Evolutionary conservation across 2,113 vertebrate species (phyloP).

Genomic region (Paradisaea rubra): DNA sequence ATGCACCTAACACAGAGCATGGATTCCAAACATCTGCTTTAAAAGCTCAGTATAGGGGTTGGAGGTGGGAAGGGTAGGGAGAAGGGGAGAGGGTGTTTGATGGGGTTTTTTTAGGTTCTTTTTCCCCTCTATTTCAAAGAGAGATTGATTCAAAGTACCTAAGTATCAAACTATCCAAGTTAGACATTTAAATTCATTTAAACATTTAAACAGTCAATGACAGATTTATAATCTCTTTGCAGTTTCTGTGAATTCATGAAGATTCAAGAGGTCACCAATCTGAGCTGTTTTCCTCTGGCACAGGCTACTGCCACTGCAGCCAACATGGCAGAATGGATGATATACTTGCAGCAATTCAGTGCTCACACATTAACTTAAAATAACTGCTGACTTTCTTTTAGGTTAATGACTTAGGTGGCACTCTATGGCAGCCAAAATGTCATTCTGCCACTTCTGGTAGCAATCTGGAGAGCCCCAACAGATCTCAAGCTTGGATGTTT

Average conservation of each 20-base stretch:
- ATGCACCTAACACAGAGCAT: not conserved
- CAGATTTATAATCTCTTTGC: not conserved
- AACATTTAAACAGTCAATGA: not conserved
- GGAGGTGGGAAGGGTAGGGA: not conserved
- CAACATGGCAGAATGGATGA: not conserved
- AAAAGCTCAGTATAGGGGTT: not conserved
- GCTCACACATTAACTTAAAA: not conserved
- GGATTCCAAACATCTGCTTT: not conserved
- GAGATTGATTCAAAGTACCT: not conserved
- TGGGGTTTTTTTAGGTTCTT: rapidly evolving
- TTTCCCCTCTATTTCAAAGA: not conserved
- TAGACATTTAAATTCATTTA: not conserved
- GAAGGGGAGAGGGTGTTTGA: not conserved
- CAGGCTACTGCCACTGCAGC: not conserved
- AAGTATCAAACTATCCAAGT: not conserved
- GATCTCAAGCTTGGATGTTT: not conserved
- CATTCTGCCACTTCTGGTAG: not conserved
- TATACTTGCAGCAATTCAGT: not conserved
- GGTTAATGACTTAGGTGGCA: not conserved
- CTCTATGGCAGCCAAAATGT: not conserved
- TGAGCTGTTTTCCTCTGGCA: not conserved
- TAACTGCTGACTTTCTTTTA: not conserved
- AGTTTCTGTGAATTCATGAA: not conserved
- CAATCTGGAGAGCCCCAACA: not conserved
- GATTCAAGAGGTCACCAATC: not conserved